Conservation (phyloP, 1,140 invertebrate genomes). For the Acarapis woodi region DNA sequence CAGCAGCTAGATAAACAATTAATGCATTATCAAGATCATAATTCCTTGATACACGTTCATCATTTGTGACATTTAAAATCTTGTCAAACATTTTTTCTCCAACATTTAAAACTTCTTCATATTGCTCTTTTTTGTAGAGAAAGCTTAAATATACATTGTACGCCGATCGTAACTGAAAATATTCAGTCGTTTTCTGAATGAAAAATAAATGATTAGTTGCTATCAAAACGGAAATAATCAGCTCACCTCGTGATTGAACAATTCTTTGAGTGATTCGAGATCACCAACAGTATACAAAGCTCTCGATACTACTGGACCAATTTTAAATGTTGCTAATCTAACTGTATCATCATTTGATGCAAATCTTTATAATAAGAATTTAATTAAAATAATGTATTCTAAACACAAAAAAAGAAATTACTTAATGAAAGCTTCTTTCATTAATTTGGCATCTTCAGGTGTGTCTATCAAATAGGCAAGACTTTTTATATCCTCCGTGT, state of each 20-base stretch:
- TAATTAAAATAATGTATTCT: constrained; percentile 26
- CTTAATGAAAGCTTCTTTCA: constrained; percentile 11
- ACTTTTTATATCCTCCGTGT: constrained; percentile 54
- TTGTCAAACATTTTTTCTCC: too few relatives aligned
- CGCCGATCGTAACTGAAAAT: constrained; percentile 36
- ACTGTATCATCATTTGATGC: too few relatives aligned
- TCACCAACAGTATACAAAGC: constrained; percentile 36
- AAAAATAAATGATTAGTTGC: not conserved
- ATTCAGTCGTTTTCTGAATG: constrained; percentile 26
- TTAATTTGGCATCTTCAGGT: constrained; percentile 28
- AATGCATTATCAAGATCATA: too few relatives aligned
- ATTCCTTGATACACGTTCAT: too few relatives aligned
- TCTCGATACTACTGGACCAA: constrained; percentile 54
- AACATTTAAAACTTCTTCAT: constrained; percentile 32
- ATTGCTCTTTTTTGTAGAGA: constrained; percentile 33
- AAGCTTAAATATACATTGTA: constrained; percentile 38
- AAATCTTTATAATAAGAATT: constrained; percentile 33
- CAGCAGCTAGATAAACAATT: too few relatives aligned
- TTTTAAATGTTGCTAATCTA: constrained; percentile 42
- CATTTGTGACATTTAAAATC: too few relatives aligned
- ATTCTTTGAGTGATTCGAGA: constrained; percentile 30
- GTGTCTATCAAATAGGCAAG: constrained; percentile 33
- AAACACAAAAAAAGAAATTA: constrained; percentile 14
- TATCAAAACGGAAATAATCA: not conserved
- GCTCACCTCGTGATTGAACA: constrained; percentile 12